Conservation (phyloP, 2,797 vertebrate genomes). For the Odontamblyopus rebecca region DNA sequence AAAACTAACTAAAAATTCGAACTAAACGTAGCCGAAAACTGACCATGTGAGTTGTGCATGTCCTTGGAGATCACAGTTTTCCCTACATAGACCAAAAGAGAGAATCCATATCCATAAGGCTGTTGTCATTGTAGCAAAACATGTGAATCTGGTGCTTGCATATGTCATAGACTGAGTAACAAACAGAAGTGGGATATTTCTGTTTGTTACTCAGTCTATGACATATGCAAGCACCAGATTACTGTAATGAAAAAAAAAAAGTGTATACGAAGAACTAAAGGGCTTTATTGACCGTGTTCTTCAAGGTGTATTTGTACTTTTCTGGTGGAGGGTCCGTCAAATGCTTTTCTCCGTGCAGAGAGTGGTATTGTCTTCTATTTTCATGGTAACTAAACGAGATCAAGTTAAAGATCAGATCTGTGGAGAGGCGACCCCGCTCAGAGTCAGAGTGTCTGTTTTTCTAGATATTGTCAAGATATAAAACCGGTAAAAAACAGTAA, state of each 20-base stretch:
- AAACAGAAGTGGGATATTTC: neutral
- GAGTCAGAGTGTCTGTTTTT: no score
- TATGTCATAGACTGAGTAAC: neutral
- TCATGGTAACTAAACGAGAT: no score
- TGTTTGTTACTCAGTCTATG: neutral
- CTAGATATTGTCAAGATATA: no score
- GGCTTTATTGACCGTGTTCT: neutral
- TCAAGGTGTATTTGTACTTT: neutral
- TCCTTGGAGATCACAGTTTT: slow-evolving; percentile 15
- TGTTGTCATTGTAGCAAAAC: neutral
- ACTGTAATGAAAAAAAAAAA: neutral
- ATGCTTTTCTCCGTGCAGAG: no score
- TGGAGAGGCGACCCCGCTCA: no score
- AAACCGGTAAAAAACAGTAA: no score
- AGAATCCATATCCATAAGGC: slow-evolving; percentile 8
- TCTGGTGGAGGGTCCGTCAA: no score
- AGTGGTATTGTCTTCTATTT: no score
- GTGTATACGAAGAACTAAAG: neutral
- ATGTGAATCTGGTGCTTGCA: slow-evolving; percentile 2
- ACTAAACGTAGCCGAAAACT: slow-evolving; percentile 62
- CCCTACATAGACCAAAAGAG: slow-evolving; percentile 2
- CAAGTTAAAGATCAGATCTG: no score
- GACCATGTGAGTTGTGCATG: slow-evolving; percentile 33
- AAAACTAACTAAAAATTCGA: slow-evolving; percentile 26
- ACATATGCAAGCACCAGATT: neutral